Percentiles rank a stretch among this genome's conserved stretches.
phyloP scores from a whole-genome alignment of 2,797 vertebrate genomes.

The Melanogrammus aeglefinus region DNA sequence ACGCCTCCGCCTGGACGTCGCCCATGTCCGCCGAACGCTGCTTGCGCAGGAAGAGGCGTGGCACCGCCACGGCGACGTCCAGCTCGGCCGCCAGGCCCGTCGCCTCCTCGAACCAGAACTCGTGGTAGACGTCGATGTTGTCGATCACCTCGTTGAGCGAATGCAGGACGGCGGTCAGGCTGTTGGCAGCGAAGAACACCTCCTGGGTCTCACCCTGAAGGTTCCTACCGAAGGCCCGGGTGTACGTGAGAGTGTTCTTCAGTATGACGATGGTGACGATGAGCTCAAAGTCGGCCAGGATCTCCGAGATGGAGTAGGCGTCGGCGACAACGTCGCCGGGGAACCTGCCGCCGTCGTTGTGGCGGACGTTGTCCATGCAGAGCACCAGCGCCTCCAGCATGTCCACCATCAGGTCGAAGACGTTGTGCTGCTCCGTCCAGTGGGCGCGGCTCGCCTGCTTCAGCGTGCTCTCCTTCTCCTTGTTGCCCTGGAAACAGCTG shows the following conservation, averaged over 20 bases:
- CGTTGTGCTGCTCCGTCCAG: slow-evolving; percentile 86
- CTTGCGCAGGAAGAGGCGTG: slow-evolving; percentile 81
- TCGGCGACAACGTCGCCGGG: slow-evolving; percentile 56
- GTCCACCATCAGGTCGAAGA: slow-evolving; percentile 87
- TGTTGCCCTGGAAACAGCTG: slow-evolving; percentile 78
- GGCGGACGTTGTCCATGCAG: slow-evolving; percentile 83
- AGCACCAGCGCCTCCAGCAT: slow-evolving; percentile 82
- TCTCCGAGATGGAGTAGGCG: slow-evolving; percentile 82
- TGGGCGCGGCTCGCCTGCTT: slow-evolving; percentile 74
- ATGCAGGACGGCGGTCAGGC: slow-evolving; percentile 89
- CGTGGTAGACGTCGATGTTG: slow-evolving; percentile 96
- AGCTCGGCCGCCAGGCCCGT: slow-evolving; percentile 79
- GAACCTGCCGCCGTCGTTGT: slow-evolving; percentile 70
- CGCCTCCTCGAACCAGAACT: slow-evolving; percentile 97
- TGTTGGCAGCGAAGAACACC: slow-evolving; percentile 91
- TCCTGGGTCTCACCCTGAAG: slow-evolving; percentile 89
- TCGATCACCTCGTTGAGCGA: slow-evolving; percentile 93
- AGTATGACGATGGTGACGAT: slow-evolving; percentile 86
- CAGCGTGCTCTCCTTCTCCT: slow-evolving; percentile 75
- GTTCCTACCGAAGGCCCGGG: slow-evolving; percentile 91
- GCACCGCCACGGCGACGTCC: slow-evolving; percentile 81
- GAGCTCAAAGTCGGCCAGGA: slow-evolving; percentile 88
- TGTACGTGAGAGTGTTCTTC: slow-evolving; percentile 90
- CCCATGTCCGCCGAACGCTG: slow-evolving; percentile 74
- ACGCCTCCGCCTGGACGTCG: slow-evolving; percentile 83